Evolutionary conservation across 2,888 invertebrate genomes (phyloP), one percentile per base, ranked within the genome.

Genomic region (Strigamia maritima): DNA sequence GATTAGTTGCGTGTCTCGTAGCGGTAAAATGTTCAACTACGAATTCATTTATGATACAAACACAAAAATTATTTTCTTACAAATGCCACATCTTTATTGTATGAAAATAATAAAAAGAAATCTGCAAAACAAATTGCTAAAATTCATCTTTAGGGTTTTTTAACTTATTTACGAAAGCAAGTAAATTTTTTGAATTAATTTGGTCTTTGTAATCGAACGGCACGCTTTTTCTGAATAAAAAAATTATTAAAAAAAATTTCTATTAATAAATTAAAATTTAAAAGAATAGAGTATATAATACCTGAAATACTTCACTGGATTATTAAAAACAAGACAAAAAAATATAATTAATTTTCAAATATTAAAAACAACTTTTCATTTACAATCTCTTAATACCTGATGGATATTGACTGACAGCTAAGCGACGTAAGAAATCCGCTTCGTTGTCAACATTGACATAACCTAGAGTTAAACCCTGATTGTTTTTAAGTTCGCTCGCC

Each of bases 401-500:
- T 75, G 28, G 31, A 19, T n/a, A 75, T 75, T 75, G 19, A 26
- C 12, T 7, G 24, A 75, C 26, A n/a, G 12, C 75, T 26, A 26
- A 75, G 10, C 75, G 60, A 6, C 60, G 60, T 24, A 24, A 12
- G 2, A 60, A 60, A 19, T 60, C 60, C 1, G 19, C 22, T 19
- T 60, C 60, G 10, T 60, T 22, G 22, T 75, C 75, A 75, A 75
- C 31, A 14, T 75, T 75, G n/a, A 75, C n/a, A 28, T 31, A 75
- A 75, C 3, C 35, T 4, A 35, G 35, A 12, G 35, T 26, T 75
- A 22, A 70, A 82, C 86, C 86, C 79, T 84, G 83, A 81, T 84
- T 80, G 14, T 82, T 81, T 76, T 84, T 84, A 1, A 87, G 81
- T 31, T 81, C 80, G 0, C 82, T 81, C 31, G 86, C 87, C 79